Evolutionary conservation across 2,888 invertebrate species (phyloP).

Genomic region (Leptothorax acervorum): DNA sequence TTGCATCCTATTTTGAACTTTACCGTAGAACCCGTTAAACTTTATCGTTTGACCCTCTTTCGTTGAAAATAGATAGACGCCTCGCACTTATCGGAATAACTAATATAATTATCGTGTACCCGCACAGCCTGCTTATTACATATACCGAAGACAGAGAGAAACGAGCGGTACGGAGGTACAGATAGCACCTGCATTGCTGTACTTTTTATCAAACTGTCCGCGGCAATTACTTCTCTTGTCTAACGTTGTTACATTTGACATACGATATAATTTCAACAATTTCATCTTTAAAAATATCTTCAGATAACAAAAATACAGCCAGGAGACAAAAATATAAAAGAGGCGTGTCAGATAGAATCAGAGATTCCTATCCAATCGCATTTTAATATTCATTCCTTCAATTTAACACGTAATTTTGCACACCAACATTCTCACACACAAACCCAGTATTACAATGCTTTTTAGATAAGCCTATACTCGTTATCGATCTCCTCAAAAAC

Average conservation of each 20-base stretch:
- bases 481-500: not conserved
- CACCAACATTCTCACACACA: not conserved
- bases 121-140: not conserved
- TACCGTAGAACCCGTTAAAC: not conserved
- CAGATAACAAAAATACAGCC: not conserved
- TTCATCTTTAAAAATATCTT: not conserved
- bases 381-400: not conserved
- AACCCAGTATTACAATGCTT: not conserved
- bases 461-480: not conserved
- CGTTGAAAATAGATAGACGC: not conserved
- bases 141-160: not conserved
- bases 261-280: not conserved
- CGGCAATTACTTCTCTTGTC: not conserved
- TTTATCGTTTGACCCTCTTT: not conserved
- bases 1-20: not conserved
- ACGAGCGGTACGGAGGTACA: not conserved
- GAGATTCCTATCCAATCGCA: not conserved
- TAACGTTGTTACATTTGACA: not conserved
- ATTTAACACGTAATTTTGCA: not conserved
- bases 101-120: conserved; percentile 7
- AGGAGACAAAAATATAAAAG: conserved; percentile 35
- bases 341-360: conserved; percentile 7
- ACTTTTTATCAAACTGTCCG: not conserved
- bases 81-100: conserved; percentile 8
- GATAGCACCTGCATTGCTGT: not conserved